Evolutionary conservation across 2,888 invertebrate species (phyloP), one percentile per base, ranked within the genome.

Genomic region (Diplolepis rosae): DNA sequence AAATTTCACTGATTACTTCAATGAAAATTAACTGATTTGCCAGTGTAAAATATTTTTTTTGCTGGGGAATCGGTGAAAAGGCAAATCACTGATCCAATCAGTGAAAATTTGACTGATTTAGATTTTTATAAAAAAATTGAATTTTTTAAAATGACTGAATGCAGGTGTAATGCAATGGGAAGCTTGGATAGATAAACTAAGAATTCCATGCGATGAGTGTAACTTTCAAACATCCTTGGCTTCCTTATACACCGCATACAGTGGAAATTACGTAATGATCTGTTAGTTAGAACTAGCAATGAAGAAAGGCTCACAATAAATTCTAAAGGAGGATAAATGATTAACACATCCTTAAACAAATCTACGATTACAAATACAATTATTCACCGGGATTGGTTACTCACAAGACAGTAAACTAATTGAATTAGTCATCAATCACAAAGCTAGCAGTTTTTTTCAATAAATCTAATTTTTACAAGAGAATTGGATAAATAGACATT

Each of bases 191-290:
- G 79, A 79, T 74, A 76, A 69, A 74, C 76, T 68, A 81, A 79
- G 83, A 83, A 84, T 83, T 80, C 79, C 80, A 73, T 79, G 77
- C 78, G 83, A 79, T 76, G 78, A 80, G 78, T 79, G 79, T 80
- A 81, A 78, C 87, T 86, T 87, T 87, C 87, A 85, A 87, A 86
- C 83, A 87, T 87, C 87, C 87, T 87, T 87, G 87, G 84, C 86
- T 87, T 85, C 87, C 85, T 87, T 87, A 83, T 84, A 82, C 77
- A 79, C 78, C 74, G 77, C 73, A 78, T 80, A 79, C 80, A 82
- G 79, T 79, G 82, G 85, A 85, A 82, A 82, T 86, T 86, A 85
- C 83, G 82, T 84, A 86, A 86, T 76, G 77, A 78, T 71, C 54
- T 66, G 70, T 56, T 66, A 45, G 50, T 32, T 48, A 32, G 68